Percentiles rank a stretch among this genome's conserved stretches.
Evolutionary conservation across 2,113 vertebrate species (phyloP).

Genomic region (Boulengeromyrus knoepffleri): DNA sequence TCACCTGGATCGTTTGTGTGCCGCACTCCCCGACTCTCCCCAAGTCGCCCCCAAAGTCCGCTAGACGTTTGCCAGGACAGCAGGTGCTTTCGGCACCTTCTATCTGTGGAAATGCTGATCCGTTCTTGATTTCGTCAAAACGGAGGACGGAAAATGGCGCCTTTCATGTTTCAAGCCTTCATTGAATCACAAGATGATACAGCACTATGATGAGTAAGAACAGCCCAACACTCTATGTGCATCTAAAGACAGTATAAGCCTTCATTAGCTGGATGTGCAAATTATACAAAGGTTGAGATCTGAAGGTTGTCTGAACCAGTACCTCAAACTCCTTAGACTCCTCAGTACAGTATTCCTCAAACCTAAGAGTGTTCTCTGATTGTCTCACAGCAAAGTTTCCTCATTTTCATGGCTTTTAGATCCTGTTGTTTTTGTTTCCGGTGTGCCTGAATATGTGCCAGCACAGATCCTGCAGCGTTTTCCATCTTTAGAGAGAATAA

Average conservation of each 20-base stretch:
- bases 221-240: neutral
- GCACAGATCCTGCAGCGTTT: neutral
- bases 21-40: neutral
- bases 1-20: neutral
- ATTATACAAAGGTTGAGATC: neutral
- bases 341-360: neutral
- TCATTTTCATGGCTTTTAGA: neutral
- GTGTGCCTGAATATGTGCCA: neutral
- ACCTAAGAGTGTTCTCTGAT: neutral
- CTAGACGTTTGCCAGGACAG: neutral
- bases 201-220: neutral
- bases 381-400: neutral
- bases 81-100: neutral
- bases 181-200: neutral
- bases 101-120: neutral
- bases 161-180: neutral
- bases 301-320: neutral
- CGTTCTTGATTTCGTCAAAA: neutral
- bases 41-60: neutral
- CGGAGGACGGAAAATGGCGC: neutral
- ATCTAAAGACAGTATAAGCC: neutral
- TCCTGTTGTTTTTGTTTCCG: neutral
- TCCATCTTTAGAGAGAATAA: neutral
- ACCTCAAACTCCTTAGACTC: neutral
- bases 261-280: neutral